phyloP scores from a whole-genome alignment of 2,797 vertebrate genomes.

The Serranus cabrilla region DNA sequence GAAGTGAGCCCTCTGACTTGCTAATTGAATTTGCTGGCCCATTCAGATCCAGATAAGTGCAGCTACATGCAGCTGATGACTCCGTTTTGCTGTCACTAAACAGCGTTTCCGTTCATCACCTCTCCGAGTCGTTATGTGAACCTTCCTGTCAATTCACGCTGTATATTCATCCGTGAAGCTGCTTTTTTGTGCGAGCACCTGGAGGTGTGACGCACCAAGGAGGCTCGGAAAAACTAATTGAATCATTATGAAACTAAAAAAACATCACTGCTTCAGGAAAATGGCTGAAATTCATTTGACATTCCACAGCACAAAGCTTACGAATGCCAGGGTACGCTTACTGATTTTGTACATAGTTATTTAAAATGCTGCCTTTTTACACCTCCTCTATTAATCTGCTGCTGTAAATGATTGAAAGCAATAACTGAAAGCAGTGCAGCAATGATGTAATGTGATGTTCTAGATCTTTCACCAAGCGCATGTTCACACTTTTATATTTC shows the following conservation, averaged over 20 bases:
- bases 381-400: slow-evolving; percentile 32
- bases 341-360: slow-evolving; percentile 15
- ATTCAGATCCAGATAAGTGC: slow-evolving; percentile 54
- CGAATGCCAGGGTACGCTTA: neutral
- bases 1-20: slow-evolving; percentile 35
- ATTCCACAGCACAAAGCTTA: slow-evolving; percentile 6
- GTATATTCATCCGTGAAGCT: slow-evolving; percentile 47
- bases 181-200: slow-evolving; percentile 74
- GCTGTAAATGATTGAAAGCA: slow-evolving; percentile 12
- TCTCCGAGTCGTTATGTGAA: slow-evolving; percentile 21
- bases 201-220: slow-evolving; percentile 44
- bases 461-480: slow-evolving; percentile 17
- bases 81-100: slow-evolving; percentile 33
- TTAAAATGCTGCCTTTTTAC: slow-evolving; percentile 26
- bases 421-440: slow-evolving; percentile 7
- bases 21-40: slow-evolving; percentile 49
- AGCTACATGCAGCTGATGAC: slow-evolving; percentile 45
- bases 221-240: neutral
- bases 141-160: slow-evolving; percentile 54
- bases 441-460: neutral
- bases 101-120: slow-evolving; percentile 52
- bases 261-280: slow-evolving; percentile 30
- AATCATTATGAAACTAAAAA: slow-evolving; percentile 28
- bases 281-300: slow-evolving; percentile 24
- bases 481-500: slow-evolving; percentile 16